Conservation (phyloP, 2,797 vertebrate species). For the Odontamblyopus lacepedii region DNA sequence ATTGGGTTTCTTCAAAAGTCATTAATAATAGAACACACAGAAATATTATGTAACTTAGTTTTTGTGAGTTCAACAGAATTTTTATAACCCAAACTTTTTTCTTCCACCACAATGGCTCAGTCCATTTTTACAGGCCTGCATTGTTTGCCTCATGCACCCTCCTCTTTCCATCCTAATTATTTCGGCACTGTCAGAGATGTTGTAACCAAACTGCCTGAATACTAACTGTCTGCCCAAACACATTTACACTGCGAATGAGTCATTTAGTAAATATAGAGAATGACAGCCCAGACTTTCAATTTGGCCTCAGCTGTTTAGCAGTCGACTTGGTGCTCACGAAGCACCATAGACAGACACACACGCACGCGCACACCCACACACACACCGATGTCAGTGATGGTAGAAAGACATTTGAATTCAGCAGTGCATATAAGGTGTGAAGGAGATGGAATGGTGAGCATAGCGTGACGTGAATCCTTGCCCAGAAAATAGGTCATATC, state of each 20-base stretch:
- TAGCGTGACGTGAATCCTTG: constrained; percentile 44
- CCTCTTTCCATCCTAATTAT: constrained; percentile 50
- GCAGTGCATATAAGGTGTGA: constrained; percentile 38
- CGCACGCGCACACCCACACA: constrained; percentile 30
- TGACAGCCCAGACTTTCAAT: constrained; percentile 70
- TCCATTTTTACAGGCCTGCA: constrained; percentile 13
- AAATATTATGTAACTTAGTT: not conserved
- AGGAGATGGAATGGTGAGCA: constrained; percentile 54
- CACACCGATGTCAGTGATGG: constrained; percentile 50
- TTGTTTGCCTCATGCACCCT: constrained; percentile 31
- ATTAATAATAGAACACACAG: constrained; percentile 21
- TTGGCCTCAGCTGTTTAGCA: constrained; percentile 76
- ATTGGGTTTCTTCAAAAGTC: constrained; percentile 54
- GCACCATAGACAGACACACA: constrained; percentile 27
- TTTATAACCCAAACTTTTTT: not conserved
- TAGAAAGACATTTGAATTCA: constrained; percentile 48
- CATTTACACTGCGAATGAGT: constrained; percentile 64
- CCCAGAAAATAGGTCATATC: constrained; percentile 63
- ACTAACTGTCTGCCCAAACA: constrained; percentile 64
- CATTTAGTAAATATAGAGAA: constrained; percentile 70
- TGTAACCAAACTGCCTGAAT: constrained; percentile 57
- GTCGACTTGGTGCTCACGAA: constrained; percentile 61
- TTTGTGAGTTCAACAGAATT: not conserved
- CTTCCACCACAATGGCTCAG: not conserved
- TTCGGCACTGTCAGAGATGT: constrained; percentile 57